Evolutionary conservation across 2,797 vertebrate genomes (phyloP).

Genomic region (Nyctalus aviator): DNA sequence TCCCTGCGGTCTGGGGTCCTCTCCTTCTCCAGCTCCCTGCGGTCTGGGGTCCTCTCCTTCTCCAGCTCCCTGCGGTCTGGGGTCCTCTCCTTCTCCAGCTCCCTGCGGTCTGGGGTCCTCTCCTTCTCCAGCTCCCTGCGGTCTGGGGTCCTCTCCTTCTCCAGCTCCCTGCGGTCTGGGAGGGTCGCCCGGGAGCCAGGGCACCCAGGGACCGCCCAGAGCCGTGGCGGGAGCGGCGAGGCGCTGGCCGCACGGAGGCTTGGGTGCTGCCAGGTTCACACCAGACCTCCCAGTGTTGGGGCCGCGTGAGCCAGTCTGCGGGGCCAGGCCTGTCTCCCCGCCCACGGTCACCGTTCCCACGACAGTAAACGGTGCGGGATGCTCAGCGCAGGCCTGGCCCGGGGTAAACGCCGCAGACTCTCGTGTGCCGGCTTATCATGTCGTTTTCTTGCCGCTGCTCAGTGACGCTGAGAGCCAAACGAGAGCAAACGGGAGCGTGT

Average conservation of each 20-base stretch:
- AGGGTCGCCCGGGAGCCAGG: no score
- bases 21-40: neutral
- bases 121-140: no score
- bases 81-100: neutral
- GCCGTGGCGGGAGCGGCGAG: neutral
- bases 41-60: no score
- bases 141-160: no score
- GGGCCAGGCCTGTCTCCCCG: neutral
- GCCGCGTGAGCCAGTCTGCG: accelerated
- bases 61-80: accelerated
- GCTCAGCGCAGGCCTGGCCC: no score
- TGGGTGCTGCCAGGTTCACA: no score
- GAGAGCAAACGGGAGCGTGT: accelerated
- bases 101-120: neutral
- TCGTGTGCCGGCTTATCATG: accelerated
- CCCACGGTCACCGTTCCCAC: neutral
- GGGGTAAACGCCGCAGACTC: neutral
- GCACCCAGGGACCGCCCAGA: neutral
- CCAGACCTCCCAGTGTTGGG: neutral
- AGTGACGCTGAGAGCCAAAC: accelerated
- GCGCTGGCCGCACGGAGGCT: neutral
- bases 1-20: neutral
- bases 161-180: no score
- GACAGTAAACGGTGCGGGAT: neutral
- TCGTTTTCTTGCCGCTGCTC: accelerated